A percentile compares a stretch with the other conserved stretches of the same genome.
phyloP scores from a whole-genome alignment of 64 coral and sea anemone genomes.

The Dendrophyllia cribrosa region DNA sequence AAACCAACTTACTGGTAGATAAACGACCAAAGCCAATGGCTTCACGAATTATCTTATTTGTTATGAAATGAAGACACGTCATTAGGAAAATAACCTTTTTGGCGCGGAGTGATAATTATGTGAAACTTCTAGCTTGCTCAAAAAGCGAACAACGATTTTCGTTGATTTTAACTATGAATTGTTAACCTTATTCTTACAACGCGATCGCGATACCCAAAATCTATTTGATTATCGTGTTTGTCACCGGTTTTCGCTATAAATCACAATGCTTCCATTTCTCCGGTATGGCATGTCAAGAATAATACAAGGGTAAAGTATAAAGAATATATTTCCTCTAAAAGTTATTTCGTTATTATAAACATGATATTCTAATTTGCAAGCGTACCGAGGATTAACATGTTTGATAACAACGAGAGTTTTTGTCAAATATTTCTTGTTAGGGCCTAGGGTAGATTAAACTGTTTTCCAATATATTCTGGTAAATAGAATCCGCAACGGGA shows the following conservation, averaged over 20 bases:
- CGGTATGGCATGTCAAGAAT: background rate
- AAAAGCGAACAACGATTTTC: background rate
- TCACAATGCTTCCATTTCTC: background rate
- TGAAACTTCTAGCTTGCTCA: background rate
- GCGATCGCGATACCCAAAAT: conserved; percentile 14
- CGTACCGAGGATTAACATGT: conserved; percentile 5
- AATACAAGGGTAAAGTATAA: too few species aligned
- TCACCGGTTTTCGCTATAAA: background rate
- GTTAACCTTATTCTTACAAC: background rate
- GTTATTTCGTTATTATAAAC: background rate
- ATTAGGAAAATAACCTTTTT: conserved; percentile 24
- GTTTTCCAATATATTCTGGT: conserved; percentile 44
- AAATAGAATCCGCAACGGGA: conserved; percentile 64
- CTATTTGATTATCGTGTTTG: background rate
- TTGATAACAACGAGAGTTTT: conserved; percentile 50
- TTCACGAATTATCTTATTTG: conserved; percentile 13
- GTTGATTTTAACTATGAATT: background rate
- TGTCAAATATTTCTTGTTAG: conserved; percentile 61
- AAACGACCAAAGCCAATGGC: conserved; percentile 28
- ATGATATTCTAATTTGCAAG: background rate
- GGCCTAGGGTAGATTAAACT: conserved; percentile 52
- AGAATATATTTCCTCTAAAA: background rate
- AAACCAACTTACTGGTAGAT: conserved; percentile 42
- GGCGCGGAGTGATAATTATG: conserved; percentile 1
- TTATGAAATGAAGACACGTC: conserved; percentile 26